Evolutionary conservation across 2,797 vertebrate genomes (phyloP), one percentile per base, ranked within the genome.

Genomic region (Karalla daura): DNA sequence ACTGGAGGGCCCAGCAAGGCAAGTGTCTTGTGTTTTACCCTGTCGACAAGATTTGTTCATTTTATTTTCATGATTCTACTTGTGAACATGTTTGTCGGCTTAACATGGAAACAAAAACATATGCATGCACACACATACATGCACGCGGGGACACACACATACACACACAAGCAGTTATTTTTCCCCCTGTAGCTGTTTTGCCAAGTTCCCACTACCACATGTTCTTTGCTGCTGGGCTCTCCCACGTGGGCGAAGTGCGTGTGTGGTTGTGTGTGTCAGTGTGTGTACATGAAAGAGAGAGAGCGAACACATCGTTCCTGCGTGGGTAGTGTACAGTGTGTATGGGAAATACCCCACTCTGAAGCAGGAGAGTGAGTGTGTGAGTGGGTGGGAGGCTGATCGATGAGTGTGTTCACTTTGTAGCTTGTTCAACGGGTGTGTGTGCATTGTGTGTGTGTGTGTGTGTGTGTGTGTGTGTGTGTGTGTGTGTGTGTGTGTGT

Each of bases 271-370:
- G 41, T 46, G 51, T 51, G 39, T 56, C 25, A 17, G 36, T 40
- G 56, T 51, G 37, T 55, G 65, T 59, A 20, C 53, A 44, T 61
- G 53, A 30, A 49, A 41, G 14, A 18, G 54, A 58, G 18, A 21
- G 41, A 37, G 33, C 0, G 24, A 78, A 59, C 51, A 63, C 44
- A 81, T 74, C 33, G 44, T 60, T 81, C 21, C 44, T 81, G 78
- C 32, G 70, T 76, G 73, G 84, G 80, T 44, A 70, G 70, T 35
- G 50, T 74, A 74, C 61, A 83, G 71, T 88, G 82, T 88, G 82
- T 79, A 82, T 55, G 67, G 86, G 81, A 86, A 88, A 82, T 83
- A 88, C 86, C 87, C 79, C 74, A 81, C 79, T 86, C 70, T 74
- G 72, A 50, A 74, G 51, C 51, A 23, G 47, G 55, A 70, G 64